These are phyloP conservation scores for Rhinopomastus cyanomelas DNA, from an alignment of 2,113 vertebrate genomes.

Conservation along the genomic window DNA sequence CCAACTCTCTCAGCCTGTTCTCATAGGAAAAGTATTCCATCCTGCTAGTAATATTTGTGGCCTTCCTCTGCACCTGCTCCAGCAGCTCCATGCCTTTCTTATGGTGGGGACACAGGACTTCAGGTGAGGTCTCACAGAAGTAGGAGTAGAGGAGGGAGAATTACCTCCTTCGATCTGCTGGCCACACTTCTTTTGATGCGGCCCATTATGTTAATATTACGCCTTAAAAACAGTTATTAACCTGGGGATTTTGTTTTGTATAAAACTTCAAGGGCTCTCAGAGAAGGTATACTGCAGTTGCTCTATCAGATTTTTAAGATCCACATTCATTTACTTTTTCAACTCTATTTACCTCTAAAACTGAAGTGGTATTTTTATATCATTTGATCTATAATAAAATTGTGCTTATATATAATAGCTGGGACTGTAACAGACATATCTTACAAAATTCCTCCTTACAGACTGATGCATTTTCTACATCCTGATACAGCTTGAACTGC, in stretches of 20 bases:
- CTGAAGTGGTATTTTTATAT: background rate
- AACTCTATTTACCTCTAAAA: background rate
- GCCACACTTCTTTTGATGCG: background rate
- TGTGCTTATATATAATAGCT: background rate
- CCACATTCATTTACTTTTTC: background rate
- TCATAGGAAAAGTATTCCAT: too few species aligned
- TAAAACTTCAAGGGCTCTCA: background rate
- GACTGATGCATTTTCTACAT: rapidly evolving
- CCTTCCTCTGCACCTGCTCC: background rate
- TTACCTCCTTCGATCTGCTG: background rate
- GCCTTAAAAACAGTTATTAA: background rate
- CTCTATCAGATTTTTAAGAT: background rate
- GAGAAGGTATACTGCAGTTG: background rate
- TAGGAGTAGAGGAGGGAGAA: background rate
- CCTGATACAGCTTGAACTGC: background rate
- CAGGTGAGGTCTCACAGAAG: background rate
- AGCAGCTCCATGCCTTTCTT: background rate
- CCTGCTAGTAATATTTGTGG: background rate
- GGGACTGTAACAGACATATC: background rate
- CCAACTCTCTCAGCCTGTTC: too few species aligned
- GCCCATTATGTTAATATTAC: background rate
- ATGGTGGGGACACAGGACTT: background rate
- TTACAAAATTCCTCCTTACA: background rate
- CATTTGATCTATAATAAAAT: rapidly evolving
- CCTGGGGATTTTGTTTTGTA: background rate